Percentiles rank a stretch among this genome's conserved stretches.
Conservation (phyloP, 2,113 vertebrate genomes). For the Neotoma lepida region DNA sequence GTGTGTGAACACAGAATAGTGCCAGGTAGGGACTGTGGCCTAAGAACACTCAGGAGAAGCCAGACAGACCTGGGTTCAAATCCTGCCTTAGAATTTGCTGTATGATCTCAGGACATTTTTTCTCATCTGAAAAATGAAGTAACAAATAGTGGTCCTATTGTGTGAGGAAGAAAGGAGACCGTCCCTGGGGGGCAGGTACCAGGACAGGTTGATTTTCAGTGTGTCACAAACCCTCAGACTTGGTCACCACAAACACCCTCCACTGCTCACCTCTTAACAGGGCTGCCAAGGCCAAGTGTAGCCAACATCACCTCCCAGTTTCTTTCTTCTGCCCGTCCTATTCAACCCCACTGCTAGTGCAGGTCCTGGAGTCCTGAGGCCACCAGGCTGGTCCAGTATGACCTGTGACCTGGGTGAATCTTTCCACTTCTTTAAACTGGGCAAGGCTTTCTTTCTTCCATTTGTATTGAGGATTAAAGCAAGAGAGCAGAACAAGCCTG, state of each 20-base stretch:
- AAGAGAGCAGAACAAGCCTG: neutral
- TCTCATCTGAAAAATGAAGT: neutral
- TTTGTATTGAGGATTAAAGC: fast-evolving
- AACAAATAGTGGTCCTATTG: neutral
- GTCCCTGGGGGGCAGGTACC: neutral
- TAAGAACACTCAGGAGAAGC: fast-evolving
- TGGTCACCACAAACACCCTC: too few relatives aligned
- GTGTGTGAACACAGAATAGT: fast-evolving
- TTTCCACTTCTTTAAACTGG: fast-evolving
- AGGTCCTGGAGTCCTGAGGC: neutral
- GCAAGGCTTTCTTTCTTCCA: neutral
- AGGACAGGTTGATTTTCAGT: neutral
- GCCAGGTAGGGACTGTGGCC: fast-evolving
- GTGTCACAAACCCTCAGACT: neutral
- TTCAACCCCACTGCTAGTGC: neutral
- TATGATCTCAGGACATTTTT: neutral
- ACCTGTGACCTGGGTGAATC: neutral
- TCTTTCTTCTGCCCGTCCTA: neutral
- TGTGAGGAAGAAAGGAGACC: neutral
- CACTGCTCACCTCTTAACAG: neutral
- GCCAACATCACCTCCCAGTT: neutral
- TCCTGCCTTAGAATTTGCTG: neutral
- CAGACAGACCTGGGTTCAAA: neutral
- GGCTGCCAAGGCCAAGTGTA: too few relatives aligned
- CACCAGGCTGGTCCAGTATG: neutral